Evolutionary conservation across 2,113 vertebrate species (phyloP).

Genomic region (Alaudala cheleensis): DNA sequence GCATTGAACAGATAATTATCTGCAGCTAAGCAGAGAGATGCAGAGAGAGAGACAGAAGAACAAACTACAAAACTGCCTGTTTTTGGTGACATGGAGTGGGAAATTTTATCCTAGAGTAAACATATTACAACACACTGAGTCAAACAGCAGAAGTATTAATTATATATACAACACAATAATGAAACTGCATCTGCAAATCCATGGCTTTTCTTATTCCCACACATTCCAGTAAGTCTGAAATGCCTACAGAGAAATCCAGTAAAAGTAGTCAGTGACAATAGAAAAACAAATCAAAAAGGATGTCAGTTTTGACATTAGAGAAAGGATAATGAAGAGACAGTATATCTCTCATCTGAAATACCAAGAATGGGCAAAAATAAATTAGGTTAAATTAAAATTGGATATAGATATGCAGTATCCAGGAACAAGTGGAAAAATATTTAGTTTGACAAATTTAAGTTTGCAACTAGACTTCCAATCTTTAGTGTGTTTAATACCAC

Average conservation of each 20-base stretch:
- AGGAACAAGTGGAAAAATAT: background rate
- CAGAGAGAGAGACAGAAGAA: no score
- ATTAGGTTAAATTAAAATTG: background rate
- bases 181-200: background rate
- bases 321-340: background rate
- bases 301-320: background rate
- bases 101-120: background rate
- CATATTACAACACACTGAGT: accelerated
- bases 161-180: background rate
- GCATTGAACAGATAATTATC: background rate
- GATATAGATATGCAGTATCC: background rate
- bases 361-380: background rate
- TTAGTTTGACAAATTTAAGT: background rate
- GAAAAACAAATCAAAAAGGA: background rate
- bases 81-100: background rate
- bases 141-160: background rate
- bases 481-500: background rate
- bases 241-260: background rate
- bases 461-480: background rate
- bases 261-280: background rate
- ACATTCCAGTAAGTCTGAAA: background rate
- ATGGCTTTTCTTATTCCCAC: background rate
- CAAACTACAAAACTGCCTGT: background rate
- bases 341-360: background rate
- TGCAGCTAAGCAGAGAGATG: background rate